Percentiles rank a stretch among this genome's conserved stretches.
Evolutionary conservation across 2,113 vertebrate species (phyloP).

Genomic region (Oophaga pumilio): DNA sequence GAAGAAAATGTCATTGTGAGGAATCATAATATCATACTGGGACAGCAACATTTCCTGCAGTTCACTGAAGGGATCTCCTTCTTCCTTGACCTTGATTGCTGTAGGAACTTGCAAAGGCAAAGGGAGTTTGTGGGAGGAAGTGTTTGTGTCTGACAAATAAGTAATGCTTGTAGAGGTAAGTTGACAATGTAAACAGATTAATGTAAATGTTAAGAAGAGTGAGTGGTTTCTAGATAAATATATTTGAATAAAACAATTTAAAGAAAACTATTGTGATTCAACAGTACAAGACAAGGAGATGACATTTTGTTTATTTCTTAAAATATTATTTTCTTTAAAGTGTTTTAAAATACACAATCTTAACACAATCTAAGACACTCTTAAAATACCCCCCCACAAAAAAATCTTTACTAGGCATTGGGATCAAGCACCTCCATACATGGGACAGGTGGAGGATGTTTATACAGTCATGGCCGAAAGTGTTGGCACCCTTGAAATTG

Average conservation of each 20-base stretch:
- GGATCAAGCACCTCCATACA: too few relatives aligned
- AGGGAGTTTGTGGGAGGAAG: conserved; percentile 10
- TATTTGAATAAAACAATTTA: neutral
- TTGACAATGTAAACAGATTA: neutral
- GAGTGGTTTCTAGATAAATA: neutral
- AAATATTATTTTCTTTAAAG: too few relatives aligned
- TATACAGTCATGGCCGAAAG: too few relatives aligned
- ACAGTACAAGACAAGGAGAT: neutral
- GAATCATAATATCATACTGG: neutral
- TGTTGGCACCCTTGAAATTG: too few relatives aligned
- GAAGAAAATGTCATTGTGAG: neutral
- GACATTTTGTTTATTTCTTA: too few relatives aligned
- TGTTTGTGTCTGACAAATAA: neutral
- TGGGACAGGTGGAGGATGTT: too few relatives aligned
- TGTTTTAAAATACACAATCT: too few relatives aligned
- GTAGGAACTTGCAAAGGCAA: neutral
- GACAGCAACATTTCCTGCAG: neutral
- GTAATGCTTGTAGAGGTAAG: neutral
- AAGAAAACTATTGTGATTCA: neutral
- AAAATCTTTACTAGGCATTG: too few relatives aligned
- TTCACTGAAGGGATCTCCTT: conserved; percentile 14
- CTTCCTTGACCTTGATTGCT: neutral
- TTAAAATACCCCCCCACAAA: too few relatives aligned
- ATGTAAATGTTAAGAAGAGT: neutral
- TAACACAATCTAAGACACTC: too few relatives aligned